Percentiles rank a stretch among this genome's conserved stretches.
phyloP scores from a whole-genome alignment of 1,140 invertebrate species.

The Augochlora pura region DNA sequence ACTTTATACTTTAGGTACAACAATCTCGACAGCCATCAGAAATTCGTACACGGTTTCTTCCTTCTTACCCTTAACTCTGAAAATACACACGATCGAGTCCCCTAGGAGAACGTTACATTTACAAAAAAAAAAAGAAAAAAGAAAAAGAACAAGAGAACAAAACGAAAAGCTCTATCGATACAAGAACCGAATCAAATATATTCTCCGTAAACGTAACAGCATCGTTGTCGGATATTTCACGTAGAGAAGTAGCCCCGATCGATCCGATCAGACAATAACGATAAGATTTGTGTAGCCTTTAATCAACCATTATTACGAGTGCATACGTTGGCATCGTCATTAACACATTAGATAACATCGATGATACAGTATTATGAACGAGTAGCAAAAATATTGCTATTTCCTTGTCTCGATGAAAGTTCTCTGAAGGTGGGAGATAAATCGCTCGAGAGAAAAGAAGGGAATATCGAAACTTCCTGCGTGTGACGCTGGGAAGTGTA shows the following conservation, averaged over 20 bases:
- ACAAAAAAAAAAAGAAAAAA: too few species aligned
- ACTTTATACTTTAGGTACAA: background rate
- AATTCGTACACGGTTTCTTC: background rate
- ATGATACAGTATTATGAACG: slow-evolving; percentile 64
- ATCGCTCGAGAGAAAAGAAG: slow-evolving; percentile 17
- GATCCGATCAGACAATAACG: slow-evolving; percentile 36
- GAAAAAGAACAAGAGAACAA: background rate
- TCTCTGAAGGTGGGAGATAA: slow-evolving; percentile 14
- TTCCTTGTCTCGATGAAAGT: slow-evolving; percentile 48
- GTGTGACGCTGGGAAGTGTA: background rate
- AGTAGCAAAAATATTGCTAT: slow-evolving; percentile 67
- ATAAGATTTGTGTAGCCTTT: slow-evolving; percentile 46
- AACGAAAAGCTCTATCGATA: background rate
- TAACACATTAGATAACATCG: slow-evolving; percentile 58
- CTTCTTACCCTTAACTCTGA: background rate
- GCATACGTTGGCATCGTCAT: slow-evolving; percentile 47
- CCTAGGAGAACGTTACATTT: background rate
- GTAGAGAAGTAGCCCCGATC: slow-evolving; percentile 51
- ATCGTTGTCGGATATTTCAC: slow-evolving; percentile 41
- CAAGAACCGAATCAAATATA: slow-evolving; percentile 30
- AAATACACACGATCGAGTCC: background rate
- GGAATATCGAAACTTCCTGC: background rate
- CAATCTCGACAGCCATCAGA: slow-evolving; percentile 8
- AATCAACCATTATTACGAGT: slow-evolving; percentile 56
- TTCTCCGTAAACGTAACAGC: slow-evolving; percentile 41